phyloP scores from a whole-genome alignment of 2,888 invertebrate species.

The Conomelus anceps region DNA sequence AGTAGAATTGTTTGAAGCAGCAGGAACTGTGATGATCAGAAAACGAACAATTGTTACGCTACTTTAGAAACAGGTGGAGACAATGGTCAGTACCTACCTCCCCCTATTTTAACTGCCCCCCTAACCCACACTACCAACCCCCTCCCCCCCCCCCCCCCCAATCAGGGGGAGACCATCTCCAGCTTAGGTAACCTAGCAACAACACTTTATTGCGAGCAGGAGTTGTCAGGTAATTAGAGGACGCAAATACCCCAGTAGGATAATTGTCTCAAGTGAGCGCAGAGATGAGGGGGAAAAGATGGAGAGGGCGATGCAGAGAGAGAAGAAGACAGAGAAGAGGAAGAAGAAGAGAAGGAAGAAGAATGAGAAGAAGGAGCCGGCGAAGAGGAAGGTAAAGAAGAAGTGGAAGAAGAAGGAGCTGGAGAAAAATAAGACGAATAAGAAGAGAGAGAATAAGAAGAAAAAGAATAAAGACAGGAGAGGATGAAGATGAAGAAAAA shows the following conservation, averaged over 20 bases:
- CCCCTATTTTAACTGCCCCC: no score
- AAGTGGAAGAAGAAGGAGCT: background rate
- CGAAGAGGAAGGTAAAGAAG: background rate
- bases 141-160: no score
- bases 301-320: background rate
- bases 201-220: background rate
- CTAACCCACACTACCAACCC: no score
- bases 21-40: no score
- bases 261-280: background rate
- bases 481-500: background rate
- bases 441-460: background rate
- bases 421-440: background rate
- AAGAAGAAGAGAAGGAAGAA: background rate
- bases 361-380: background rate
- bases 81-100: background rate
- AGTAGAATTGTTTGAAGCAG: no score
- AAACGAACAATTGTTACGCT: background rate
- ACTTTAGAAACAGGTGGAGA: background rate
- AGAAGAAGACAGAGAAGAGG: background rate
- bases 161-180: no score
- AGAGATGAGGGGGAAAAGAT: no score
- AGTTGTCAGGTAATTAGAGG: background rate
- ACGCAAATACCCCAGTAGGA: background rate
- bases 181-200: background rate
- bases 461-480: background rate